phyloP scores from a whole-genome alignment of 2,113 vertebrate genomes.

The Macquaria ambigua region DNA sequence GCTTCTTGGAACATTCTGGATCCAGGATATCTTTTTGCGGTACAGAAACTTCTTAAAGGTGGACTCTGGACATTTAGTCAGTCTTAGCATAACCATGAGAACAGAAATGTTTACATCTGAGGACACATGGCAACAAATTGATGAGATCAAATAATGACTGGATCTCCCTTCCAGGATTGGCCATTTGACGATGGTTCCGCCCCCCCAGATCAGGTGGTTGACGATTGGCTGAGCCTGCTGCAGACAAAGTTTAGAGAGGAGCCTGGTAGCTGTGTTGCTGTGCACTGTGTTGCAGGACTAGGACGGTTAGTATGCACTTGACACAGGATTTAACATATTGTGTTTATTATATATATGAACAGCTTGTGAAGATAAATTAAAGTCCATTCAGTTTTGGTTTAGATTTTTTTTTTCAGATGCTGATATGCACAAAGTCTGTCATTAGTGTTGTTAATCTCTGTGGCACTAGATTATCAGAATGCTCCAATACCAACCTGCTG shows the following conservation, averaged over 20 bases:
- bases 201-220: constrained; percentile 94
- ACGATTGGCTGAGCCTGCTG: constrained; percentile 95
- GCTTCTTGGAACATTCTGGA: not conserved
- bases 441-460: not conserved
- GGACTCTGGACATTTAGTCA: not conserved
- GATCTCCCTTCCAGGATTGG: constrained; percentile 88
- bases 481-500: not conserved
- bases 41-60: not conserved
- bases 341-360: not conserved
- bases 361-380: not conserved
- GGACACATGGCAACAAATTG: not conserved
- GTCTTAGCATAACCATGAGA: not conserved
- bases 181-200: constrained; percentile 96
- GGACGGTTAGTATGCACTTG: constrained; percentile 86
- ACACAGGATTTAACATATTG: not conserved
- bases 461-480: not conserved
- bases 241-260: constrained; percentile 95
- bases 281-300: constrained; percentile 96
- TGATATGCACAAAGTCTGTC: not conserved
- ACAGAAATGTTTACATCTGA: not conserved
- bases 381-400: not conserved
- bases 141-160: not conserved
- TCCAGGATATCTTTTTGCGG: not conserved
- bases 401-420: not conserved
- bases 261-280: constrained; percentile 94